Percentiles rank a stretch among this genome's conserved stretches.
These are phyloP conservation scores for Thamnaconus septentrionalis DNA, from an alignment of 2,113 vertebrate species.

Conservation along the genomic window DNA sequence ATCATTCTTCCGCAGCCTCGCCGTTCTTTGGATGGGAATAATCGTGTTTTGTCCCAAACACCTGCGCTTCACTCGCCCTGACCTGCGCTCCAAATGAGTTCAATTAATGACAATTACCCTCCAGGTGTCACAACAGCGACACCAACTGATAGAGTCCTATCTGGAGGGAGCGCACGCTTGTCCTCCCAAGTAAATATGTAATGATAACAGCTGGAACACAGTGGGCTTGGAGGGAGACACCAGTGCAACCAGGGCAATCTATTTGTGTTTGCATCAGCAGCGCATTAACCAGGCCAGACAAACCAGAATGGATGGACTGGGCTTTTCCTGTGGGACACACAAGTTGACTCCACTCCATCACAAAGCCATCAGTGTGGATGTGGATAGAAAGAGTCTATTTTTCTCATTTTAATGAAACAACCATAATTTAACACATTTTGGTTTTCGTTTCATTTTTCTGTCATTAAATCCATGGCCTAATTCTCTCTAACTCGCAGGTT, in stretches of 20 bases:
- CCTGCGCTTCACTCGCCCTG: conserved; percentile 80
- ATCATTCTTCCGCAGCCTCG: conserved; percentile 67
- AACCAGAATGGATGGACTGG: conserved; percentile 76
- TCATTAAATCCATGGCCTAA: no score
- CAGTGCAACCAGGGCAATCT: conserved; percentile 69
- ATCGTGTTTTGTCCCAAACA: conserved; percentile 80
- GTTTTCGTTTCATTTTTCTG: no score
- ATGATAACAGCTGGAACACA: conserved; percentile 80
- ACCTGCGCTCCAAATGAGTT: conserved; percentile 79
- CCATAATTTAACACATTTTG: no score
- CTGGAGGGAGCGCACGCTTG: conserved; percentile 68
- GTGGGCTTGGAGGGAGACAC: conserved; percentile 46
- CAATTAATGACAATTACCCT: conserved; percentile 86
- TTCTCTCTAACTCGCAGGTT: no score
- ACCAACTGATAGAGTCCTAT: conserved; percentile 79
- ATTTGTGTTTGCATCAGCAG: conserved; percentile 74
- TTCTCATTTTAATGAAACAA: no score
- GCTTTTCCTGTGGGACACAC: conserved; percentile 24
- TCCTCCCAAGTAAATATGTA: conserved; percentile 81
- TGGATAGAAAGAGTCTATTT: no score
- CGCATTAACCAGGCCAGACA: conserved; percentile 75
- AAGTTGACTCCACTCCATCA: no score
- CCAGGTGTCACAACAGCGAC: conserved; percentile 81
- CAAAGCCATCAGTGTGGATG: no score
- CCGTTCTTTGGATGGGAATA: conserved; percentile 68